Evolutionary conservation across 2,888 invertebrate genomes (phyloP).

Genomic region (Pandemis heparana): DNA sequence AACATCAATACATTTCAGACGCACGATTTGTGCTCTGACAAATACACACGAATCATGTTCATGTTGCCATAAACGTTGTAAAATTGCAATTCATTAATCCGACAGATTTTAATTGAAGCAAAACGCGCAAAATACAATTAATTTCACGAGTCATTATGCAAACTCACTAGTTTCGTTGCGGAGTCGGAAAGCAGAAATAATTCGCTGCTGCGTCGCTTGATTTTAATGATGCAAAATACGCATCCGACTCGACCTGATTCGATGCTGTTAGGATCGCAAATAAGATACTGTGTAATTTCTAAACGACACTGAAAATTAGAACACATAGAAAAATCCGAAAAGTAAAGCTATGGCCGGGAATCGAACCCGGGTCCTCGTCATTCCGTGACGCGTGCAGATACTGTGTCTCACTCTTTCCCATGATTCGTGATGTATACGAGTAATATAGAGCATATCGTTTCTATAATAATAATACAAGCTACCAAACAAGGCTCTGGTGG

Average conservation of each 20-base stretch:
- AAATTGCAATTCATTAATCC: not conserved
- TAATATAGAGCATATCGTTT: not conserved
- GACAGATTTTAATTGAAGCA: not conserved
- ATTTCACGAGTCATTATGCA: constrained; percentile 25
- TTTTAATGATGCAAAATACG: constrained; percentile 36
- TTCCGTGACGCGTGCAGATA: too few relatives aligned
- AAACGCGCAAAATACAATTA: constrained; percentile 2
- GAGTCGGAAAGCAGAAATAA: constrained; percentile 20
- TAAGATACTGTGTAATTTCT: not conserved
- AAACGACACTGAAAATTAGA: too few relatives aligned
- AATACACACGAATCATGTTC: not conserved
- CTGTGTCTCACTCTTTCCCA: not conserved
- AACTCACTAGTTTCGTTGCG: constrained; percentile 16
- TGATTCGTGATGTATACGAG: not conserved
- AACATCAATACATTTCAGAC: not conserved
- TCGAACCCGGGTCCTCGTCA: too few relatives aligned
- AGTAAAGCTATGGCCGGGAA: too few relatives aligned
- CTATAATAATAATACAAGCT: not conserved
- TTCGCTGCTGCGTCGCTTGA: constrained; percentile 11
- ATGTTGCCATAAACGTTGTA: not conserved
- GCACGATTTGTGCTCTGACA: not conserved
- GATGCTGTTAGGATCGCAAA: not conserved
- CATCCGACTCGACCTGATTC: not conserved
- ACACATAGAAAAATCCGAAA: too few relatives aligned
- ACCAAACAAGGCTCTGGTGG: not conserved